phyloP scores from a whole-genome alignment of 2,888 invertebrate genomes.

The Belgica antarctica region DNA sequence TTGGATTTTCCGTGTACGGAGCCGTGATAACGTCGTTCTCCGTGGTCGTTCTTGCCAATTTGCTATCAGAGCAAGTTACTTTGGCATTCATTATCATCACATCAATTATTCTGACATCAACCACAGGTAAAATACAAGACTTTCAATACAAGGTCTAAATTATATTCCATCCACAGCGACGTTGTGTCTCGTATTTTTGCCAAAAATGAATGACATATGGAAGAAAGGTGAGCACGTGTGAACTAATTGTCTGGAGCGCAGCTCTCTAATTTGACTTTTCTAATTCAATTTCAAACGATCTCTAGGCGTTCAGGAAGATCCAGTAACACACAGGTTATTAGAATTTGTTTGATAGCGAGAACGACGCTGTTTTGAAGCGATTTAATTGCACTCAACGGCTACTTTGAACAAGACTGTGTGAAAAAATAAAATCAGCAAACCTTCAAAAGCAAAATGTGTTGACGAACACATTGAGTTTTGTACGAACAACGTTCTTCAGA shows the following conservation, averaged over 20 bases:
- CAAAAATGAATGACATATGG: slow-evolving; percentile 75
- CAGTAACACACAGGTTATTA: slow-evolving; percentile 6
- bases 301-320: slow-evolving; percentile 2
- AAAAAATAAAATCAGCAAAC: too few species aligned
- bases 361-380: too few species aligned
- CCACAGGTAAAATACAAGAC: too few species aligned
- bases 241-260: not conserved
- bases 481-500: too few species aligned
- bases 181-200: slow-evolving; percentile 79
- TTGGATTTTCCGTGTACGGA: slow-evolving; percentile 88
- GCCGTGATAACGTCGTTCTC: slow-evolving; percentile 85
- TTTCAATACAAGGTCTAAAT: too few species aligned
- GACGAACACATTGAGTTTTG: too few species aligned
- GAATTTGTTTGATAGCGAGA: too few species aligned
- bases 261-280: slow-evolving; percentile 26
- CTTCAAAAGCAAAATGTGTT: too few species aligned
- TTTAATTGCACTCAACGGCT: too few species aligned
- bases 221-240: slow-evolving; percentile 62
- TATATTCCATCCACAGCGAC: too few species aligned
- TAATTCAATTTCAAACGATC: not conserved
- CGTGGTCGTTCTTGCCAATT: slow-evolving; percentile 83
- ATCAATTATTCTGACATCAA: slow-evolving; percentile 77
- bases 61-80: slow-evolving; percentile 78
- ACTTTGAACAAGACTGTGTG: too few species aligned
- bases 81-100: slow-evolving; percentile 79